Percentiles rank a stretch among this genome's conserved stretches.
These are phyloP conservation scores for Phocoena sinus DNA, from an alignment of 2,113 vertebrate genomes.

Conservation along the genomic window DNA sequence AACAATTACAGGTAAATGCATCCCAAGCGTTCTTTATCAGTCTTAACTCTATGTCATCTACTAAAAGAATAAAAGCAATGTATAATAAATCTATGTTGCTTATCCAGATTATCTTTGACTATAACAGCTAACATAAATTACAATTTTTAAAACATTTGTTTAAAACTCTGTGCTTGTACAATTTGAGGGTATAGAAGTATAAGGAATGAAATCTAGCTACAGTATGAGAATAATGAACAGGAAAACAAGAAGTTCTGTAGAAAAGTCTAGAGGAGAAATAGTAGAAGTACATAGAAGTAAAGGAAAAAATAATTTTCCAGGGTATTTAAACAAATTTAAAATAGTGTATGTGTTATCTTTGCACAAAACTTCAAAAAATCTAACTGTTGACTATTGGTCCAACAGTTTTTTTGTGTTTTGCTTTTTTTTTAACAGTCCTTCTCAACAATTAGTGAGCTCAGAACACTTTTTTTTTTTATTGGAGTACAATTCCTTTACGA, in stretches of 20 bases:
- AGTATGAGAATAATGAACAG: neutral
- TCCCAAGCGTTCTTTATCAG: neutral
- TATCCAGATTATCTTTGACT: neutral
- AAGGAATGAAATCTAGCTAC: neutral
- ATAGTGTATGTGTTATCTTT: neutral
- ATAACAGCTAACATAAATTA: neutral
- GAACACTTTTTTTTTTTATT: too few relatives aligned
- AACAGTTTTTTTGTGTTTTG: neutral
- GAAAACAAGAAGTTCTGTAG: neutral
- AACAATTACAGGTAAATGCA: neutral
- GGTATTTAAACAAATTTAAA: neutral
- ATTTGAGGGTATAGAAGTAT: neutral
- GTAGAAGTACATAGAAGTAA: neutral
- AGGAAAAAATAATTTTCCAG: neutral
- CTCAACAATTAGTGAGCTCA: too few relatives aligned
- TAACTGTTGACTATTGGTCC: neutral
- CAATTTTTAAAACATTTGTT: neutral
- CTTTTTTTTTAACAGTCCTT: too few relatives aligned
- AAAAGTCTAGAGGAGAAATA: neutral
- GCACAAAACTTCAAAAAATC: neutral
- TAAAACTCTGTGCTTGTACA: neutral
- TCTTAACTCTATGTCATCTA: neutral
- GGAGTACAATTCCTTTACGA: too few relatives aligned
- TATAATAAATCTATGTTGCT: neutral
- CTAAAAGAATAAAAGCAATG: neutral